Conservation (phyloP, 1,140 invertebrate species). For the Drosophila kepulauana region DNA sequence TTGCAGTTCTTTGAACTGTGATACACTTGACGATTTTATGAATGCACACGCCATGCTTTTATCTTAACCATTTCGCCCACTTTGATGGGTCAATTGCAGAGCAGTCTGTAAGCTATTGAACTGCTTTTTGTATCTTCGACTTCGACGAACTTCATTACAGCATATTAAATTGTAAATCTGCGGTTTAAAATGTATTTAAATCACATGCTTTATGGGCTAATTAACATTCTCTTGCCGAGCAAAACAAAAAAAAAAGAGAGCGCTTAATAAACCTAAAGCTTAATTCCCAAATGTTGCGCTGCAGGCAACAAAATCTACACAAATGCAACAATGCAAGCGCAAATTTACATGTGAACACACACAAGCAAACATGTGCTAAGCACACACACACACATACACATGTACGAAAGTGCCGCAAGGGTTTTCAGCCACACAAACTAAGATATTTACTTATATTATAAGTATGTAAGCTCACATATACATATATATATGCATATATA, state of each 20-base stretch:
- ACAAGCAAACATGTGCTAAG: not conserved
- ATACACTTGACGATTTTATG: slow-evolving; percentile 14
- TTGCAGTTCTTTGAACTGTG: slow-evolving; percentile 41
- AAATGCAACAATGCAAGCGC: slow-evolving; percentile 25
- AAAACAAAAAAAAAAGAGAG: not conserved
- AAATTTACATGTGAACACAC: not conserved
- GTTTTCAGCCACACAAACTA: slow-evolving; percentile 27
- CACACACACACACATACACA: not conserved
- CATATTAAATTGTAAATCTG: too few relatives aligned
- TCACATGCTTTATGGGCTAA: slow-evolving; percentile 3
- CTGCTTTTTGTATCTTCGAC: not conserved
- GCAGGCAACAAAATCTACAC: slow-evolving; percentile 30
- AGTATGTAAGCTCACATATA: slow-evolving; percentile 13
- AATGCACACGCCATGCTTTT: slow-evolving; percentile 5
- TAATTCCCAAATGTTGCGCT: slow-evolving; percentile 32
- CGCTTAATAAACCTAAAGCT: slow-evolving; percentile 16
- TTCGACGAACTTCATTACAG: too few relatives aligned
- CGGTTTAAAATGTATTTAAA: not conserved
- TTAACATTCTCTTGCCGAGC: slow-evolving; percentile 10
- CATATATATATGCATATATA: not conserved
- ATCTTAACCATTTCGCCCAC: not conserved
- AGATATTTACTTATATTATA: slow-evolving; percentile 30
- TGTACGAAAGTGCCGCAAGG: slow-evolving; percentile 2
- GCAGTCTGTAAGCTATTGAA: not conserved
- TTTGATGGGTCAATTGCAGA: slow-evolving; percentile 2